phyloP scores from a whole-genome alignment of 1,140 invertebrate species.

The Caligus rogercresseyi region DNA sequence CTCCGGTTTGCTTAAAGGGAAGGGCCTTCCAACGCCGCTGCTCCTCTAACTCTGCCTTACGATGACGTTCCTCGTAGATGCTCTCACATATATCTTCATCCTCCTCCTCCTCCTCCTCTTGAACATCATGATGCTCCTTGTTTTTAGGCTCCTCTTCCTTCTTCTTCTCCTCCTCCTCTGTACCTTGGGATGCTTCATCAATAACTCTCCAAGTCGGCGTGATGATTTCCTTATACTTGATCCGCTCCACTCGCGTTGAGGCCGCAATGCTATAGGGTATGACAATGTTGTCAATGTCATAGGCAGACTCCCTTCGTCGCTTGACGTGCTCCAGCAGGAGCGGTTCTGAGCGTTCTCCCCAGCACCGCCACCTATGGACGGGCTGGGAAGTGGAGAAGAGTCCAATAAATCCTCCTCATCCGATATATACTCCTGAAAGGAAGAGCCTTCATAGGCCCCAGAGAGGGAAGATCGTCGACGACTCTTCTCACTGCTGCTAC shows the following conservation, averaged over 20 bases:
- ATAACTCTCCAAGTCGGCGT: slow-evolving; percentile 54
- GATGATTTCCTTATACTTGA: slow-evolving; percentile 91
- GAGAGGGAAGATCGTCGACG: not conserved
- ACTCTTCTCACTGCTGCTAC: not conserved
- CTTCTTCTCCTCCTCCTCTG: not conserved
- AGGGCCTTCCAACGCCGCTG: not conserved
- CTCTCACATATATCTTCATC: slow-evolving; percentile 8
- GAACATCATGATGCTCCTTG: not conserved
- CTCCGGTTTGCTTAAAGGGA: not conserved
- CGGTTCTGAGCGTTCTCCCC: not conserved
- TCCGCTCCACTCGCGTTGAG: slow-evolving; percentile 67
- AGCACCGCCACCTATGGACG: not conserved
- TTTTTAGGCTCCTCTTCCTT: not conserved
- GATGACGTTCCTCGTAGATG: slow-evolving; percentile 3
- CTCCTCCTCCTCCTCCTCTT: not conserved
- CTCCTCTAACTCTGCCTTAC: slow-evolving; percentile 10
- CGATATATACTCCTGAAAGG: not conserved
- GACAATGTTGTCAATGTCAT: slow-evolving; percentile 93
- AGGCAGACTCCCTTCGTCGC: slow-evolving; percentile 49
- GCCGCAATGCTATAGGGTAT: slow-evolving; percentile 89
- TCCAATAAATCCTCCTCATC: not conserved
- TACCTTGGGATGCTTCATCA: not conserved
- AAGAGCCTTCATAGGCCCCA: not conserved
- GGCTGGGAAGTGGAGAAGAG: slow-evolving; percentile 3
- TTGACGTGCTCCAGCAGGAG: slow-evolving; percentile 14